phyloP scores from a whole-genome alignment of 1,140 invertebrate genomes.

The Apis florea region DNA sequence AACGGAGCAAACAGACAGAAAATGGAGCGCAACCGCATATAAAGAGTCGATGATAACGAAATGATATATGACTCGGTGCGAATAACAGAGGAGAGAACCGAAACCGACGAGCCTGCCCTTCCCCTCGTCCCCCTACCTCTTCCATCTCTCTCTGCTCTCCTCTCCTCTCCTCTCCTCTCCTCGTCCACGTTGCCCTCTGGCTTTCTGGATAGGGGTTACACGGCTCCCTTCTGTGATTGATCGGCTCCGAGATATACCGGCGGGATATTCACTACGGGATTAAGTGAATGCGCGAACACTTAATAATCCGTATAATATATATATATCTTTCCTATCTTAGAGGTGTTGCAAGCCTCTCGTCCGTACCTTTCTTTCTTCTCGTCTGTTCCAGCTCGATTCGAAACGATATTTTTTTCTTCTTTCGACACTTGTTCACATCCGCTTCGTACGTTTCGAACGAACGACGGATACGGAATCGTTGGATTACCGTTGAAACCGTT shows the following conservation, averaged over 20 bases:
- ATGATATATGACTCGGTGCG: conserved; percentile 80
- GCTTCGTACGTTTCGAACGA: too few species aligned
- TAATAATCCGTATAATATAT: conserved; percentile 72
- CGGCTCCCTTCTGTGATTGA: conserved; percentile 74
- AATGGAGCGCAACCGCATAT: conserved; percentile 81
- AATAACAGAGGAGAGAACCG: conserved; percentile 66
- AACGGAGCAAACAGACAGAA: conserved; percentile 81
- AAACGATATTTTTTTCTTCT: neutral
- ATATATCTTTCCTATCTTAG: conserved; percentile 48
- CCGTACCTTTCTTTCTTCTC: neutral
- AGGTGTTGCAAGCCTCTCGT: neutral
- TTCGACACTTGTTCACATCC: too few species aligned
- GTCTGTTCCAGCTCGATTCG: neutral
- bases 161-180: neutral
- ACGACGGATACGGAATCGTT: neutral
- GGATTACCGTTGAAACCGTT: neutral
- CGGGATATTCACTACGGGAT: conserved; percentile 78
- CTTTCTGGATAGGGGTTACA: conserved; percentile 34
- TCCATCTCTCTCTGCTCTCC: neutral
- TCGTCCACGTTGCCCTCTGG: neutral
- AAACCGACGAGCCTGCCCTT: conserved; percentile 46
- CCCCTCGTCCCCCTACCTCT: neutral
- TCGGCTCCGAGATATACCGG: conserved; percentile 76
- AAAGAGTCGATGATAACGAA: conserved; percentile 82
- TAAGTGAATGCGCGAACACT: conserved; percentile 79